A percentile compares a stretch with the other conserved stretches of the same genome.
phyloP scores from a whole-genome alignment of 2,888 invertebrate species.

The Argyra leucocephala region DNA sequence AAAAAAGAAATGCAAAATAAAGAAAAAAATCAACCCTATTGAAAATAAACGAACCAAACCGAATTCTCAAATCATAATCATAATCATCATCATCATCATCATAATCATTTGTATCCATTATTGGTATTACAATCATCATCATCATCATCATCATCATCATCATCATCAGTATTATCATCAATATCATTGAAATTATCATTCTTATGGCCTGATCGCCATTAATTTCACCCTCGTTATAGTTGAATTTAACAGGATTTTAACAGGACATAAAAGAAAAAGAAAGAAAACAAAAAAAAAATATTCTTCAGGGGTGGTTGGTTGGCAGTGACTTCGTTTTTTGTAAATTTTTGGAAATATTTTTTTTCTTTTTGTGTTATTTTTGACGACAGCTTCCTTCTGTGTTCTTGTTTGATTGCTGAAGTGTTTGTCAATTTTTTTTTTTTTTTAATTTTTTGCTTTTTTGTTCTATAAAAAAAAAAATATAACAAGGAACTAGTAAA shows the following conservation, averaged over 20 bases:
- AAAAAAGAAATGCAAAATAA: background rate
- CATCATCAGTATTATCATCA: background rate
- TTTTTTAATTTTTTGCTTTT: too few species aligned
- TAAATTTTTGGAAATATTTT: too few species aligned
- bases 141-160: background rate
- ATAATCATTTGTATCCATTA: background rate
- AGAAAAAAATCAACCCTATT: background rate
- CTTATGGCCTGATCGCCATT: background rate
- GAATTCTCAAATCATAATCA: background rate
- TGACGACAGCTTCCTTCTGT: background rate
- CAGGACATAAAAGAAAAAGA: too few species aligned
- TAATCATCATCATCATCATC: background rate
- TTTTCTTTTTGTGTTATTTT: too few species aligned
- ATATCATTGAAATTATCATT: too few species aligned
- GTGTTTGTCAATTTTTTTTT: too few species aligned
- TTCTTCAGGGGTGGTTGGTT: too few species aligned
- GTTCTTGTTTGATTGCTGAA: background rate
- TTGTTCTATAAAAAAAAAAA: too few species aligned
- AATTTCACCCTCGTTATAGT: background rate
- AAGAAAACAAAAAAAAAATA: too few species aligned
- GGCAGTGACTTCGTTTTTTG: too few species aligned
- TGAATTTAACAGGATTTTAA: too few species aligned
- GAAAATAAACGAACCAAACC: constrained; percentile 3
- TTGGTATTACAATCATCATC: background rate
- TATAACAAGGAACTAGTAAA: too few species aligned